A percentile compares a stretch with the other conserved stretches of the same genome.
phyloP scores from a whole-genome alignment of 2,888 invertebrate species.

The Xylota sylvarum region DNA sequence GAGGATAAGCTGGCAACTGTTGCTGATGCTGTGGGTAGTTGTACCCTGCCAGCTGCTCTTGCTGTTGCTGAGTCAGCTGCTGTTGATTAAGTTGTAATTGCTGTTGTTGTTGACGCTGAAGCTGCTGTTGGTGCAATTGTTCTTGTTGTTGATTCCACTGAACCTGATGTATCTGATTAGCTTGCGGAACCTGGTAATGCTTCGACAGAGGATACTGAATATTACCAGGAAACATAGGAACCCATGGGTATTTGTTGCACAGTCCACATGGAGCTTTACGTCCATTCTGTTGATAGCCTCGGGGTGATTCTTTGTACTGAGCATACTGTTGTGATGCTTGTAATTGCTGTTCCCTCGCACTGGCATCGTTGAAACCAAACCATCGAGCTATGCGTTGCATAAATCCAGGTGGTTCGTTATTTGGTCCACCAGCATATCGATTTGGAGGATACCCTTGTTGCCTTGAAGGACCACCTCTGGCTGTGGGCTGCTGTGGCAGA shows the following conservation, averaged over 20 bases:
- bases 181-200: conserved; percentile 61
- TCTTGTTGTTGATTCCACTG: conserved; percentile 70
- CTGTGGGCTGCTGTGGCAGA: conserved; percentile 50
- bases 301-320: conserved; percentile 72
- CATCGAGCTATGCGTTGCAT: conserved; percentile 84
- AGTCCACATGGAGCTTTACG: conserved; percentile 89
- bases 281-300: conserved; percentile 79
- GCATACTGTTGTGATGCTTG: conserved; percentile 75
- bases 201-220: conserved; percentile 78
- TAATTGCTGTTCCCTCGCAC: conserved; percentile 80
- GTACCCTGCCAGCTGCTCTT: conserved; percentile 60
- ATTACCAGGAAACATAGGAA: conserved; percentile 87
- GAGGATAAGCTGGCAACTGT: conserved; percentile 60
- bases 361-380: conserved; percentile 82
- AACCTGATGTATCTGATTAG: conserved; percentile 69
- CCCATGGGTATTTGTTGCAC: conserved; percentile 93
- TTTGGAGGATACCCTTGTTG: conserved; percentile 41
- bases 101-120: conserved; percentile 45
- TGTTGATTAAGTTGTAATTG: conserved; percentile 24
- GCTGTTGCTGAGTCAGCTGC: conserved; percentile 44
- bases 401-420: conserved; percentile 80
- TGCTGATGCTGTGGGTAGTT: conserved; percentile 71
- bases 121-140: conserved; percentile 37
- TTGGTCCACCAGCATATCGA: conserved; percentile 31
- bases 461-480: conserved; percentile 42